Conservation (phyloP, 2,113 vertebrate genomes). For the Nycticebus coucang region DNA sequence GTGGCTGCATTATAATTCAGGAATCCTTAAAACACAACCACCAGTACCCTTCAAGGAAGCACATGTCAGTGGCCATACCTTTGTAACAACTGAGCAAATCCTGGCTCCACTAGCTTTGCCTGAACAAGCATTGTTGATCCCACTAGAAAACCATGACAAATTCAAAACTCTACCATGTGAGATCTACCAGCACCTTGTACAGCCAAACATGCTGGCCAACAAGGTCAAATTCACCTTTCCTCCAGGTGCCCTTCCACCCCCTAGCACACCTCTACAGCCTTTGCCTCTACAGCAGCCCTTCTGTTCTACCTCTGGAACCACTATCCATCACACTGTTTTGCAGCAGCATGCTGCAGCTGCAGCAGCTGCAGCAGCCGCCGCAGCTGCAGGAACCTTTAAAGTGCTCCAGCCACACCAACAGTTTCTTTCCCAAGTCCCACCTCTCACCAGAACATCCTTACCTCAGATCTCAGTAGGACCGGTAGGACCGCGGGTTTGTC, state of each 20-base stretch:
- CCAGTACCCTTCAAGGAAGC: conserved; percentile 85
- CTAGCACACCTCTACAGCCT: conserved; percentile 83
- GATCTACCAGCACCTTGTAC: conserved; percentile 85
- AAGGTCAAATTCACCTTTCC: conserved; percentile 88
- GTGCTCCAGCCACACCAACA: conserved; percentile 89
- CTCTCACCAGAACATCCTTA: conserved; percentile 85
- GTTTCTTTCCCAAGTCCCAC: conserved; percentile 86
- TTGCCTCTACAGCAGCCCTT: conserved; percentile 85
- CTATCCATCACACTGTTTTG: conserved; percentile 88
- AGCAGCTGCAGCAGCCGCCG: conserved; percentile 53
- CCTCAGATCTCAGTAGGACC: conserved; percentile 83
- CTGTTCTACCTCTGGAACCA: conserved; percentile 88
- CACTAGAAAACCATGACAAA: conserved; percentile 84
- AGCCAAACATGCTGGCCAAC: conserved; percentile 83
- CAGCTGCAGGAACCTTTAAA: conserved; percentile 78
- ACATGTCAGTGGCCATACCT: conserved; percentile 80
- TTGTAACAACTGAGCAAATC: conserved; percentile 82
- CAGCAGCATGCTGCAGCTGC: conserved; percentile 85
- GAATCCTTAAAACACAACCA: conserved; percentile 79
- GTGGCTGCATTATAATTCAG: conserved; percentile 83
- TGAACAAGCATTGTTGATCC: conserved; percentile 84
- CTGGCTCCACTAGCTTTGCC: conserved; percentile 83
- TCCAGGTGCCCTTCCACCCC: conserved; percentile 74
- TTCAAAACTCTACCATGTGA: conserved; percentile 86
- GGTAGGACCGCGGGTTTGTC: conserved; percentile 84